phyloP scores from a whole-genome alignment of 2,797 vertebrate genomes.

The Gymnocypris eckloni region DNA sequence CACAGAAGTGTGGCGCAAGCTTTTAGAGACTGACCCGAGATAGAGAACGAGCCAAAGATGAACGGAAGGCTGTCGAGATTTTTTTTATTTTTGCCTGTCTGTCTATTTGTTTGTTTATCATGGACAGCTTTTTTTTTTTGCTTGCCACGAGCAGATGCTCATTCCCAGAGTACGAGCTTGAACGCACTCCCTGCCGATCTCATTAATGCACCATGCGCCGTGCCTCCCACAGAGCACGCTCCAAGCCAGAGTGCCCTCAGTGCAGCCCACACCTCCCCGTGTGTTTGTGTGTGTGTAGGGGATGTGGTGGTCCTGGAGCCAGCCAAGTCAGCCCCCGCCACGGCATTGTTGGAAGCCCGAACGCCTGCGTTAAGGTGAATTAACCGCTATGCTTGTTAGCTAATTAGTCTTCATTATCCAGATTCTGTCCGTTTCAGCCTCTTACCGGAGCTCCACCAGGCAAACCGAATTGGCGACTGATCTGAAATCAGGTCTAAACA shows the following conservation, averaged over 20 bases:
- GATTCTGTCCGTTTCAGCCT: conserved; percentile 76
- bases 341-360: conserved; percentile 75
- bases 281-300: conserved; percentile 42
- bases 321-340: conserved; percentile 71
- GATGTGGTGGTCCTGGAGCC: conserved; percentile 65
- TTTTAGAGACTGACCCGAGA: conserved; percentile 19
- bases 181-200: conserved; percentile 73
- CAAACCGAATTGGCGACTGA: conserved; percentile 53
- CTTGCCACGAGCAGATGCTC: conserved; percentile 76
- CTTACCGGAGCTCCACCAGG: conserved; percentile 66
- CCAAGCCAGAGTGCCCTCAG: conserved; percentile 65
- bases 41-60: conserved; percentile 25
- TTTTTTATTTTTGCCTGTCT: conserved; percentile 54
- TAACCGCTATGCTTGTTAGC: conserved; percentile 83
- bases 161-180: conserved; percentile 73
- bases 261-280: conserved; percentile 65
- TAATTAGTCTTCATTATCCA: conserved; percentile 84
- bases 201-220: conserved; percentile 70
- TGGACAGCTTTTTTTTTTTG: conserved; percentile 71
- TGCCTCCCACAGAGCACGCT: conserved; percentile 68
- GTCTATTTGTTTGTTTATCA: conserved; percentile 73
- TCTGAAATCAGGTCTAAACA: conserved; percentile 28
- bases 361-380: conserved; percentile 82
- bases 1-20: background rate
- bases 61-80: conserved; percentile 51